Evolutionary conservation across 2,797 vertebrate species (phyloP), one percentile per base, ranked within the genome.

Genomic region (Enteromius radiatus): DNA sequence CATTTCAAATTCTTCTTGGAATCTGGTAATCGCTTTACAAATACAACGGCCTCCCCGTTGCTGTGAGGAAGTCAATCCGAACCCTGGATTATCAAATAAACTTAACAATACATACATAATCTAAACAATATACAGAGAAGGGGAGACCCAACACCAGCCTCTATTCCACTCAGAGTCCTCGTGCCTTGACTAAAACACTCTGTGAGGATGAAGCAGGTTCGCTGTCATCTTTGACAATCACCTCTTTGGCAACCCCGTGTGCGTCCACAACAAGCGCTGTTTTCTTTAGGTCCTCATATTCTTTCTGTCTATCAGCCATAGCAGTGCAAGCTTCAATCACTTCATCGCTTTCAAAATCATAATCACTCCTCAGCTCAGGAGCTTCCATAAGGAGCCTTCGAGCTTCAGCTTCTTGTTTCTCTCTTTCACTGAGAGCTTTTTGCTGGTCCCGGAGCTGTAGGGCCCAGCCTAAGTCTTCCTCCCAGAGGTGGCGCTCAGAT

Each of bases 261-360:
- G 94, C 91, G 83, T 97, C 95, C 5, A 97, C 89, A 23, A 97
- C 93, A 80, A 98, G 93, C 0, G 95, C 83, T 0, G 90, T 95
- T 85, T 85, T 90, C 91, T 92, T 95, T 89, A 94, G 90, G 83
- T 92, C 88, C 81, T 96, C 90, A 1, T 93, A 89, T 9, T 82
- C 90, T 21, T 94, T 94, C 90, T 98, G 96, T 45, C 95, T 94
- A 86, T 97, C 95, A 0, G 97, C 97, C 0, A 99, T 95, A 0
- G 97, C 96, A n/a, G 94, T 93, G 86, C 98, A 99, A 14, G 97
- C 97, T 1, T 94, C 96, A 78, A 99, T 93, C 84, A 99, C 97
- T 91, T 99, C 97, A 5, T 98, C 97, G 0, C 97, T 96, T 92
- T 99, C 98, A 84, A 98, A 99, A 89, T 99, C 95, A 83, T 97